Base-by-base conservation (phyloP, 2,888 invertebrate species). In the Aricia artaxerxes region DNA sequence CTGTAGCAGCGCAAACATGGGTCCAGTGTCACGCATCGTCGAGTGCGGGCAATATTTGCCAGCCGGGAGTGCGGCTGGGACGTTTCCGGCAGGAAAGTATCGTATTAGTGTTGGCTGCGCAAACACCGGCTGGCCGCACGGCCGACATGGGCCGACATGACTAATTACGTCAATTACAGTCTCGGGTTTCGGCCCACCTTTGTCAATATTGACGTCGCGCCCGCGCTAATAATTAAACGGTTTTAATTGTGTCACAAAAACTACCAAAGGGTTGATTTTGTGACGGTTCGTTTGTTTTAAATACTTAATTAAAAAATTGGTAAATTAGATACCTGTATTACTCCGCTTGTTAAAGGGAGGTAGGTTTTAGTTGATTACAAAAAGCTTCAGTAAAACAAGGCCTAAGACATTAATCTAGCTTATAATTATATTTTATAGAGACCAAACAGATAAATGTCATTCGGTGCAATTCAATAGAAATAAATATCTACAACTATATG, bases 111-210 rank as follows among this genome's bases (percentile, higher is more conserved):
- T 93, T 89, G 90, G 90, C 92, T 88, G 88, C 88, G 85, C 89
- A 93, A 92, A 94, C 91, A 93, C 90, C 94, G 93, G 94, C 93
- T 94, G 94, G 85, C 83, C 91, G 93, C 92, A 93, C 93, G 93
- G 61, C 69, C 38, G 69, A 69, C 69, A 35, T 69, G 69, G 69
- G 69, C 69, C 91, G 93, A 94, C 93, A 93, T 93, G 93, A 94
- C 94, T 94, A 94, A 94, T 94, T 94, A 94, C 94, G 91, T 93
- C 94, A 94, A 94, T 94, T 93, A 94, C 91, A 91, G 91, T 89
- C 88, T 94, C 92, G 88, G 92, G 92, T 93, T 94, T 90, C 93
- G 86, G 89, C 90, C 92, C 92, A 93, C 94, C 94, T 94, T 92
- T 91, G 91, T 93, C 89, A 94, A 94, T 94, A 94, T 94, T 94